A percentile compares a stretch with the other conserved stretches of the same genome.
Conservation (phyloP, 2,113 vertebrate genomes). For the Ammodytes dubius region DNA sequence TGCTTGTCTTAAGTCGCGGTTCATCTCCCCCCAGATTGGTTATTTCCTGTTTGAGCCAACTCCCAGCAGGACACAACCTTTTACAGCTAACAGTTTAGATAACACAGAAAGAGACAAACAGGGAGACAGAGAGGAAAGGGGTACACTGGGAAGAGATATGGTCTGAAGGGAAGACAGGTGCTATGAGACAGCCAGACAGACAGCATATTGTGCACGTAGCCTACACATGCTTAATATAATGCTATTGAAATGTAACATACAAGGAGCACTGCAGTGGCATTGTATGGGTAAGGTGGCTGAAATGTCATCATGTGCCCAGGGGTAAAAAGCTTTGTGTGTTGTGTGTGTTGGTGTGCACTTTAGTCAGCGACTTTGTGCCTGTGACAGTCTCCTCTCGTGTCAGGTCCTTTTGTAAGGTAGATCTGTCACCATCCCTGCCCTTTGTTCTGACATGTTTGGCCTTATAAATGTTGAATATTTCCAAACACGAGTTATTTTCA, state of each 20-base stretch:
- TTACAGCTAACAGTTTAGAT: conserved; percentile 49
- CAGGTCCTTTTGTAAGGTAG: conserved; percentile 61
- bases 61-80: conserved; percentile 45
- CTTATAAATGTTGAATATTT: conserved; percentile 51
- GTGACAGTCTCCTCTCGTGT: conserved; percentile 29
- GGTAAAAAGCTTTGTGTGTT: conserved; percentile 28
- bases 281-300: conserved; percentile 57
- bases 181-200: conserved; percentile 38
- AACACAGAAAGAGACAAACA: conserved; percentile 49
- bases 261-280: conserved; percentile 10
- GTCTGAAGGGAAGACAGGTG: conserved; percentile 43
- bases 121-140: conserved; percentile 12
- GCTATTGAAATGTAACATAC: not conserved
- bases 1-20: conserved; percentile 19
- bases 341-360: conserved; percentile 2
- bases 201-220: conserved; percentile 17
- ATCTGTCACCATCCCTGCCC: conserved; percentile 56
- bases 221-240: not conserved
- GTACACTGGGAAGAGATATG: conserved; percentile 18
- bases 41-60: conserved; percentile 68
- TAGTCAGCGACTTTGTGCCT: conserved; percentile 28
- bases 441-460: conserved; percentile 60
- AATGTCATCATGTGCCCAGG: conserved; percentile 66
- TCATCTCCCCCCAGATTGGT: conserved; percentile 50
- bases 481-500: conserved; percentile 39